Evolutionary conservation across 2,888 invertebrate genomes (phyloP).

Genomic region (Subacronicta megacephala): DNA sequence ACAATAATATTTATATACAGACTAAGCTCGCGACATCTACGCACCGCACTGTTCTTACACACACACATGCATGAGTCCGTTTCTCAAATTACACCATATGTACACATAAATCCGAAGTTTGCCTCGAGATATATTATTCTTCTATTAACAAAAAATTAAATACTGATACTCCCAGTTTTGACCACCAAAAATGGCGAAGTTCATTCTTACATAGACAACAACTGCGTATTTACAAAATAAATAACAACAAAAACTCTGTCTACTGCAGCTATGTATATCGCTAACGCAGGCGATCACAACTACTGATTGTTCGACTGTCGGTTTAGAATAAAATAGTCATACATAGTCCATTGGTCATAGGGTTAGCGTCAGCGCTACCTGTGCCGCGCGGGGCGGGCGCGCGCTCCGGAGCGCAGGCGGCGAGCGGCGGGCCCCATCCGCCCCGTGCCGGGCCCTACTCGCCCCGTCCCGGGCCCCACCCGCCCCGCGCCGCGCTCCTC

Average conservation of each 20-base stretch:
- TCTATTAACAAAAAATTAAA: constrained; percentile 60
- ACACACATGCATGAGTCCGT: constrained; percentile 65
- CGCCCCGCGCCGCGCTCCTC: constrained; percentile 91
- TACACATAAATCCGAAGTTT: constrained; percentile 61
- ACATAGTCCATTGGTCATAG: constrained; percentile 13
- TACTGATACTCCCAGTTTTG: constrained; percentile 61
- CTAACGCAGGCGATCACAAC: constrained; percentile 42
- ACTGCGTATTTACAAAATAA: constrained; percentile 64
- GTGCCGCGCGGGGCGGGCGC: constrained; percentile 52
- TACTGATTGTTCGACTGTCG: constrained; percentile 38
- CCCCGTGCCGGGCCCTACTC: constrained; percentile 82
- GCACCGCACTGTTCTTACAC: constrained; percentile 67
- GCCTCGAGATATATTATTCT: constrained; percentile 63
- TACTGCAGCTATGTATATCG: constrained; percentile 14
- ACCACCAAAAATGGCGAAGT: constrained; percentile 30
- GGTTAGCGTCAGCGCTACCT: constrained; percentile 68
- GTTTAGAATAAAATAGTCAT: constrained; percentile 3
- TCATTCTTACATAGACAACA: constrained; percentile 41
- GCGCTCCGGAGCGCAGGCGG: constrained; percentile 75
- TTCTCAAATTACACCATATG: constrained; percentile 64
- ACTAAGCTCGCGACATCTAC: constrained; percentile 80
- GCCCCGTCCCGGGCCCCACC: constrained; percentile 84
- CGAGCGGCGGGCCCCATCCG: constrained; percentile 89
- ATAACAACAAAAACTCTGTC: constrained; percentile 53
- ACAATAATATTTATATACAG: constrained; percentile 80